Evolutionary conservation across 2,888 invertebrate species (phyloP).

Genomic region (Anthoptus insignis): DNA sequence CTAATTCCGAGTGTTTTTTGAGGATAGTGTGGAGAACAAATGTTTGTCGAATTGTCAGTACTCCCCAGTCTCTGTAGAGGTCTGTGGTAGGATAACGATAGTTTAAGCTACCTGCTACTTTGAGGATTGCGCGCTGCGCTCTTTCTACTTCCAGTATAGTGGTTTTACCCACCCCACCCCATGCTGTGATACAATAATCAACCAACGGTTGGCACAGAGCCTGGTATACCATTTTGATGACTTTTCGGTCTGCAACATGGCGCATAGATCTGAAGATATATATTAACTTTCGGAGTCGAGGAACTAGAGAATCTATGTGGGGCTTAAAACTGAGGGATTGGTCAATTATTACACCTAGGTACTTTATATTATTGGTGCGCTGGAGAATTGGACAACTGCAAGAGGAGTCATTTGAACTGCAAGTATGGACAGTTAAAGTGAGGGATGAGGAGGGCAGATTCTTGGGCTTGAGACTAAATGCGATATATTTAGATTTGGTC

Average conservation of each 20-base stretch:
- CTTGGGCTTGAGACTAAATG: not conserved
- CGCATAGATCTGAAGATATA: not conserved
- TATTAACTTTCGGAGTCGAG: not conserved
- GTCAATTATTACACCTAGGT: conserved; percentile 7
- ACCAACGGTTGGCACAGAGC: too few species aligned
- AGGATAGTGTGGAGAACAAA: too few species aligned
- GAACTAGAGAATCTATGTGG: not conserved
- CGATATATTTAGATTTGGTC: not conserved
- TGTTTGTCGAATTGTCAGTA: too few species aligned
- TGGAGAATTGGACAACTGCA: not conserved
- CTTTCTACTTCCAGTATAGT: too few species aligned
- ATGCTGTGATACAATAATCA: not conserved
- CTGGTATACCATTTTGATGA: not conserved
- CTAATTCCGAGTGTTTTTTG: too few species aligned
- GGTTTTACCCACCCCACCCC: not conserved
- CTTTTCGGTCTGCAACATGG: not conserved
- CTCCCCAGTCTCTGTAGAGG: too few species aligned
- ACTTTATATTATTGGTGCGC: not conserved
- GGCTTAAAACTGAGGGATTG: conserved; percentile 7
- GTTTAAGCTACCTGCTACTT: too few species aligned
- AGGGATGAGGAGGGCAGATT: not conserved
- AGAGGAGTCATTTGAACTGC: not conserved
- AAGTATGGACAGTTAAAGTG: not conserved
- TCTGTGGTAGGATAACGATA: too few species aligned
- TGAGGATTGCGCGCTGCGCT: too few species aligned